A percentile compares a stretch with the other conserved stretches of the same genome.
Evolutionary conservation across 2,113 vertebrate genomes (phyloP).

Genomic region (Nerophis lumbriciformis): DNA sequence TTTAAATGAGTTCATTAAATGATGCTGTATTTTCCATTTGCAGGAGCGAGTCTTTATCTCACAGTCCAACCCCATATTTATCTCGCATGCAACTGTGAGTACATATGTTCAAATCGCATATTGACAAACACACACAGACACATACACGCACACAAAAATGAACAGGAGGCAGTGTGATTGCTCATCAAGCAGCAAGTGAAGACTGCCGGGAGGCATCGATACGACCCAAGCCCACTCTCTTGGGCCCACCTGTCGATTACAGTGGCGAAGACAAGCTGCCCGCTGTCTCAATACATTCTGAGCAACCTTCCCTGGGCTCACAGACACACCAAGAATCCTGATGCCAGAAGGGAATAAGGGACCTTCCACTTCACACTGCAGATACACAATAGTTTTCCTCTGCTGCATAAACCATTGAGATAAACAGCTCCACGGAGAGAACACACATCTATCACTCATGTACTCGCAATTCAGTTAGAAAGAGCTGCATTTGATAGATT

Average conservation of each 20-base stretch:
- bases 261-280: conserved; percentile 60
- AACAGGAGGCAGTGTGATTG: conserved; percentile 36
- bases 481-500: conserved; percentile 32
- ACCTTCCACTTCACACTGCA: conserved; percentile 42
- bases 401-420: conserved; percentile 51
- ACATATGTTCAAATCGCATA: not conserved
- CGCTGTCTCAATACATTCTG: conserved; percentile 54
- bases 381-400: conserved; percentile 33
- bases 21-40: not conserved
- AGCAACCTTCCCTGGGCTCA: conserved; percentile 40
- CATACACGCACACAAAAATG: conserved; percentile 16
- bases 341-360: conserved; percentile 56
- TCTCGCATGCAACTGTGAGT: not conserved
- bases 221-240: conserved; percentile 50
- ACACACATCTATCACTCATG: conserved; percentile 38
- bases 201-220: conserved; percentile 47
- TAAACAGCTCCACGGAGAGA: conserved; percentile 51
- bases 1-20: not conserved
- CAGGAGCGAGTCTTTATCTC: not conserved
- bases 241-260: conserved; percentile 64
- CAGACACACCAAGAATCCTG: conserved; percentile 58
- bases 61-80: not conserved
- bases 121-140: not conserved
- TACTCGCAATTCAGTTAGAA: conserved; percentile 27
- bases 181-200: conserved; percentile 51